Evolutionary conservation across 1,140 invertebrate species (phyloP).

Genomic region (Neodiprion lecontei): DNA sequence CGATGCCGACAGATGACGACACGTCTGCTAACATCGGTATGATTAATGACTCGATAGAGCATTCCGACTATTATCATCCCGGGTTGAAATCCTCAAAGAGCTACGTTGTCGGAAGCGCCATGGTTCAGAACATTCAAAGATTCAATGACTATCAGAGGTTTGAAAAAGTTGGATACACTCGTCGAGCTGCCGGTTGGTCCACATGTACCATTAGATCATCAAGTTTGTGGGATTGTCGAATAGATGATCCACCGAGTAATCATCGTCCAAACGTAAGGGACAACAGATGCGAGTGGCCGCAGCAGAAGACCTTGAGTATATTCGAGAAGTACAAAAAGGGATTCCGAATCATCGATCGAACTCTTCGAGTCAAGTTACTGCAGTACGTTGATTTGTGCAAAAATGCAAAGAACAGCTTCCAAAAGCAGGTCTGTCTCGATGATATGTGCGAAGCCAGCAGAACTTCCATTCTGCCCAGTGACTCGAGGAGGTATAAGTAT

Average conservation of each 20-base stretch:
- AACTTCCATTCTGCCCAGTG: conserved; percentile 19
- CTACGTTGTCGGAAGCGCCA: too few species aligned
- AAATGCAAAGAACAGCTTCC: conserved; percentile 32
- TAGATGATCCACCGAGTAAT: background rate
- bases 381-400: conserved; percentile 40
- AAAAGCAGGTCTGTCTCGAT: conserved; percentile 25
- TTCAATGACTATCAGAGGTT: background rate
- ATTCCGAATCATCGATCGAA: conserved; percentile 27
- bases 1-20: too few species aligned
- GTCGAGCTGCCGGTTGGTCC: background rate
- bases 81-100: too few species aligned
- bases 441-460: conserved; percentile 26
- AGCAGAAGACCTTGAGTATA: background rate
- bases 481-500: background rate
- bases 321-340: conserved; percentile 14
- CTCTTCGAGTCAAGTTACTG: conserved; percentile 33
- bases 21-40: too few species aligned
- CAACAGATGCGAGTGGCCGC: background rate
- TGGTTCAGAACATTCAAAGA: background rate
- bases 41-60: too few species aligned
- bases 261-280: background rate
- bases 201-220: background rate
- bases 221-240: background rate
- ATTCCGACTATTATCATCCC: too few species aligned
- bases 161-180: background rate